phyloP scores from a whole-genome alignment of 2,888 invertebrate genomes.

The Lacanobia oleracea region DNA sequence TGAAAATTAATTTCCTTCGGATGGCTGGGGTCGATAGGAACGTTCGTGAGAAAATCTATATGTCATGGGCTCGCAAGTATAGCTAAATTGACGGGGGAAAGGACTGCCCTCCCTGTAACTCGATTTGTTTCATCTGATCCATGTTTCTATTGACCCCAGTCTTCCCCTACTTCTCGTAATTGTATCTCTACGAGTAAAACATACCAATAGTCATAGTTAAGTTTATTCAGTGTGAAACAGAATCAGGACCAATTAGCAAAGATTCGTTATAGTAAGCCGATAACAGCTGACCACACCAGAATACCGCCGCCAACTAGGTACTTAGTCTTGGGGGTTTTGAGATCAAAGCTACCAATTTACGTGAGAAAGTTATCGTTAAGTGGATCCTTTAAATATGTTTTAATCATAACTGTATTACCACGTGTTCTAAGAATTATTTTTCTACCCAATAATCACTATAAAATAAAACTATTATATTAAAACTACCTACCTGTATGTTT shows the following conservation, averaged over 20 bases:
- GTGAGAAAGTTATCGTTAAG: conserved; percentile 25
- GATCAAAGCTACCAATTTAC: conserved; percentile 66
- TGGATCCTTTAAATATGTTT: conserved; percentile 25
- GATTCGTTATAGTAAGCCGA: neutral
- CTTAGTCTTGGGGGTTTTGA: conserved; percentile 47
- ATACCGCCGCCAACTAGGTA: conserved; percentile 5
- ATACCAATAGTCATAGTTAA: neutral
- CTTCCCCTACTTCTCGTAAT: neutral
- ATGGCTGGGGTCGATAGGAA: too few species aligned
- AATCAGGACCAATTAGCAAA: conserved; percentile 2
- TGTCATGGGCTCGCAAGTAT: too few species aligned
- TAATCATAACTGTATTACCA: conserved; percentile 45
- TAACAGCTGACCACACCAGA: neutral
- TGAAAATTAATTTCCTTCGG: neutral
- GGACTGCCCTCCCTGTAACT: too few species aligned
- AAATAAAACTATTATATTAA: conserved; percentile 66
- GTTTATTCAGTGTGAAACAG: conserved; percentile 17
- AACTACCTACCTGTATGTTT: conserved; percentile 74
- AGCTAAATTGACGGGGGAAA: too few species aligned
- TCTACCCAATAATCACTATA: conserved; percentile 58
- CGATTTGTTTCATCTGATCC: too few species aligned
- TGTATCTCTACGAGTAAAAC: neutral
- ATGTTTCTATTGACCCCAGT: too few species aligned
- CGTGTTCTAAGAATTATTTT: conserved; percentile 46
- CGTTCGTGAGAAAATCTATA: too few species aligned